Percentiles rank a stretch among this genome's conserved stretches.
phyloP scores from a whole-genome alignment of 2,113 vertebrate genomes.

The Seriola rivoliana region DNA sequence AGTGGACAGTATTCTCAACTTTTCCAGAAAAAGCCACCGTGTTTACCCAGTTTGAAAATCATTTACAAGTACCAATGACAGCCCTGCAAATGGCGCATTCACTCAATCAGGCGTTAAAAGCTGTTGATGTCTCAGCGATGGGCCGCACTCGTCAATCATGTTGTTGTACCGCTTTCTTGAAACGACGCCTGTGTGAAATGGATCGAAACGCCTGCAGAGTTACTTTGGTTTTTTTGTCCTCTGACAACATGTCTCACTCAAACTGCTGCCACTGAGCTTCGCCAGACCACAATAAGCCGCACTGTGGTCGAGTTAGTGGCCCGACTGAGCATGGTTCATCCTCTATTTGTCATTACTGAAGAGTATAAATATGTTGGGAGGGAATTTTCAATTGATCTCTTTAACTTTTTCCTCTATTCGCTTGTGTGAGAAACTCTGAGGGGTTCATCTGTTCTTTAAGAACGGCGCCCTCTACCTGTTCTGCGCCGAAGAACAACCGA shows the following conservation, averaged over 20 bases:
- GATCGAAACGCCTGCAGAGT: slow-evolving; percentile 31
- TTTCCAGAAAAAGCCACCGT: slow-evolving; percentile 19
- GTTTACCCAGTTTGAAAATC: slow-evolving; percentile 1
- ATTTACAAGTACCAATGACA: slow-evolving; percentile 11
- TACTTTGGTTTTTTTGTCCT: slow-evolving; percentile 43
- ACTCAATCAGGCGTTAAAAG: neutral
- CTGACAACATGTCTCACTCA: slow-evolving; percentile 42
- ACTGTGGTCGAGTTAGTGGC: slow-evolving; percentile 23
- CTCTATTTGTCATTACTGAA: slow-evolving; percentile 17
- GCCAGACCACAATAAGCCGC: slow-evolving; percentile 49
- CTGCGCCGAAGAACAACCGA: too few species aligned
- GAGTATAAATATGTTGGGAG: neutral
- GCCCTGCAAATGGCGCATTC: neutral
- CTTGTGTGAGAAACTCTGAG: neutral
- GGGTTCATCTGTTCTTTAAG: neutral
- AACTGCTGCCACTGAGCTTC: slow-evolving; percentile 3
- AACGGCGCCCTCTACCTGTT: neutral
- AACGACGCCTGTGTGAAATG: slow-evolving; percentile 15
- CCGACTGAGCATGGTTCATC: too few species aligned
- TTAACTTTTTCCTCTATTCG: neutral
- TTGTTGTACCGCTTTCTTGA: slow-evolving; percentile 2
- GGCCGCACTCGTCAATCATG: slow-evolving; percentile 13
- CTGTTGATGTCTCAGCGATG: neutral
- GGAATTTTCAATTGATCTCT: slow-evolving; percentile 10
- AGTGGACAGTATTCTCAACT: neutral